These are phyloP conservation scores for Aselliscus stoliczkanus DNA, from an alignment of 2,797 vertebrate species.

Conservation along the genomic window DNA sequence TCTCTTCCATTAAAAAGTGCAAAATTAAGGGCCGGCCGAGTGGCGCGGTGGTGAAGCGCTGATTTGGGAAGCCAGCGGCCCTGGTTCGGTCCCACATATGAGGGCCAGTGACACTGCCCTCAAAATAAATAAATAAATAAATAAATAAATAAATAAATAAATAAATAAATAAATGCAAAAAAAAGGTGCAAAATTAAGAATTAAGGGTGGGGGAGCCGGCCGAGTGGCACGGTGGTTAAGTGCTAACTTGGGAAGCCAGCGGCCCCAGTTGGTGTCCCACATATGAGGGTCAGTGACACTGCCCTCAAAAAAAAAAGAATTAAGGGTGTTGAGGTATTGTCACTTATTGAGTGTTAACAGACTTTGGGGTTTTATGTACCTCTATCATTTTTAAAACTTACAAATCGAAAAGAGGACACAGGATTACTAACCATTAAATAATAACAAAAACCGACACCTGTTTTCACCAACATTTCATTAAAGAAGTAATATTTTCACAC, in stretches of 20 bases:
- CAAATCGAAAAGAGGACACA: background rate
- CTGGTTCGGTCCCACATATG: too few species aligned
- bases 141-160: too few species aligned
- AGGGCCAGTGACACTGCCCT: too few species aligned
- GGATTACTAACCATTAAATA: background rate
- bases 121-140: too few species aligned
- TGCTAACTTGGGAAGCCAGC: too few species aligned
- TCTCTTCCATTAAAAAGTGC: background rate
- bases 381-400: background rate
- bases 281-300: too few species aligned
- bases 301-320: too few species aligned
- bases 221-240: too few species aligned
- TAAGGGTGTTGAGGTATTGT: background rate
- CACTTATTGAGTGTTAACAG: background rate
- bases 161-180: too few species aligned
- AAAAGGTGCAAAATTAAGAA: background rate
- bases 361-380: background rate
- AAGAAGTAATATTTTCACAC: background rate
- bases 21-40: conserved; percentile 17
- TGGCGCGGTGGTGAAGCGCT: too few species aligned
- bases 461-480: background rate
- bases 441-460: background rate
- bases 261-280: too few species aligned
- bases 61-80: too few species aligned
- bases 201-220: background rate